Conservation (phyloP, 2,113 vertebrate genomes). For the Bujurquina vittata region DNA sequence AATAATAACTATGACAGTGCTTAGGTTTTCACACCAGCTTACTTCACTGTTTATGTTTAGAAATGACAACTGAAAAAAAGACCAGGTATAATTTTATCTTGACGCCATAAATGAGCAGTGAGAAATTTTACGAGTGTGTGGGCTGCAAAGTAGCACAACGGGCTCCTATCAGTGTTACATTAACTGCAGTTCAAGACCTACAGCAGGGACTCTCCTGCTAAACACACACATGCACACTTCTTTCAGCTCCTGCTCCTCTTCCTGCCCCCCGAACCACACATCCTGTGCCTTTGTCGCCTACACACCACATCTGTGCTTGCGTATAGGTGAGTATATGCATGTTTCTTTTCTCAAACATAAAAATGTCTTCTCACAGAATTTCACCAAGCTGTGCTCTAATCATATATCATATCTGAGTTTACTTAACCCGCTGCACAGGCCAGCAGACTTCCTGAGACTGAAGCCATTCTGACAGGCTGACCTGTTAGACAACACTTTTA, state of each 20-base stretch:
- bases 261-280: constrained; percentile 74
- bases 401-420: constrained; percentile 34
- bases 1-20: neutral
- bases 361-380: constrained; percentile 23
- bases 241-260: constrained; percentile 71
- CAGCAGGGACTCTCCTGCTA: constrained; percentile 29
- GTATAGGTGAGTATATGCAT: constrained; percentile 39
- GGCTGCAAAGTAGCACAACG: constrained; percentile 17
- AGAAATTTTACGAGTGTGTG: neutral
- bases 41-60: neutral
- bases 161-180: constrained; percentile 1
- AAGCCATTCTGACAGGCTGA: constrained; percentile 15
- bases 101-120: neutral
- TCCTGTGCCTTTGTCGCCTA: constrained; percentile 75
- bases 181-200: constrained; percentile 29
- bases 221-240: constrained; percentile 6
- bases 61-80: neutral
- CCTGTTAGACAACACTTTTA: constrained; percentile 37
- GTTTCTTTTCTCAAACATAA: constrained; percentile 24
- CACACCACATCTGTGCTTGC: constrained; percentile 55
- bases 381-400: constrained; percentile 10
- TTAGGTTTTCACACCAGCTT: neutral
- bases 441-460: constrained; percentile 38
- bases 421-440: neutral
- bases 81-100: neutral